A percentile compares a stretch with the other conserved stretches of the same genome.
Evolutionary conservation across 2,113 vertebrate genomes (phyloP).

Genomic region (Mesocricetus auratus): DNA sequence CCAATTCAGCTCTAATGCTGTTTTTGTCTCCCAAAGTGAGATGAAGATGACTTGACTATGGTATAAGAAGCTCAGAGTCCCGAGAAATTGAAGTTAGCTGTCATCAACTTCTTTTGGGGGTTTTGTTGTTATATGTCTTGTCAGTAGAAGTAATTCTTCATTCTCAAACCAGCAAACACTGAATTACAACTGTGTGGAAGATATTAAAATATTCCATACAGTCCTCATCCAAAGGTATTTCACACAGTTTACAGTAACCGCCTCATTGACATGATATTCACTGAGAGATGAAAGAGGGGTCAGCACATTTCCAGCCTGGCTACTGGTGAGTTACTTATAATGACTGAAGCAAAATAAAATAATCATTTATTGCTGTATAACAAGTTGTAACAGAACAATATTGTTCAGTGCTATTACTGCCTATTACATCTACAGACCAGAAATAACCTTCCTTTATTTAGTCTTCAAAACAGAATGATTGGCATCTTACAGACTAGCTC

Average conservation of each 20-base stretch:
- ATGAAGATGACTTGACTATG: neutral
- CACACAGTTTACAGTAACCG: neutral
- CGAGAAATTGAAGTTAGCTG: neutral
- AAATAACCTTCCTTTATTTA: neutral
- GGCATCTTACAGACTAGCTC: conserved; percentile 2
- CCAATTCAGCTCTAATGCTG: neutral
- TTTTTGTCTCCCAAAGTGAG: neutral
- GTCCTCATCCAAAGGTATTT: conserved; percentile 8
- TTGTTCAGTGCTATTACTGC: neutral
- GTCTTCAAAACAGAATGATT: neutral
- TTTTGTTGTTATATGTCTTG: neutral
- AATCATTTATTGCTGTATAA: neutral
- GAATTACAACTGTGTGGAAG: neutral
- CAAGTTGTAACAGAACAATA: conserved; percentile 1
- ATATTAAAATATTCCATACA: conserved; percentile 26
- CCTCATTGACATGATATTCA: conserved; percentile 22
- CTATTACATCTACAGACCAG: neutral
- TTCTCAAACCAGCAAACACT: neutral
- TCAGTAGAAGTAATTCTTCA: neutral
- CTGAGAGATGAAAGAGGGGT: neutral
- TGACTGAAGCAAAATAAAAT: neutral
- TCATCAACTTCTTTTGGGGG: neutral
- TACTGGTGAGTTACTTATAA: neutral
- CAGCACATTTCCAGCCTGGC: neutral
- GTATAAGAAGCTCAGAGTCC: neutral